Base-by-base conservation (phyloP, 2,113 vertebrate genomes). In the Osmerus mordax region DNA sequence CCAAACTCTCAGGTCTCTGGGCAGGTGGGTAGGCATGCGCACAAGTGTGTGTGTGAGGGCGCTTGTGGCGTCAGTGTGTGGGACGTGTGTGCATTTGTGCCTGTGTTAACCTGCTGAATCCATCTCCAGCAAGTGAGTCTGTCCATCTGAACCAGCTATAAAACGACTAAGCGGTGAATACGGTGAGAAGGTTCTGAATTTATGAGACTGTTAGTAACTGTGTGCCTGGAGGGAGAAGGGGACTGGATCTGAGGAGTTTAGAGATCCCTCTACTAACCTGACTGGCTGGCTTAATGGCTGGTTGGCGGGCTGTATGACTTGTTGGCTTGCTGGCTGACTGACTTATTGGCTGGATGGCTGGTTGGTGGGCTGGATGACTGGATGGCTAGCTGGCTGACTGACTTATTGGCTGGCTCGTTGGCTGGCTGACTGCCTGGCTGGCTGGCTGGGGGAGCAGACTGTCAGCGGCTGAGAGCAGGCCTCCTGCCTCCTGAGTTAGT, bases 1-100 rank as follows among this genome's bases (percentile, higher is more conserved):
- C 55, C 65, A 79, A 61, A 59, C 85, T 78, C 18, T 41, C 76
- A 29, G 76, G 65, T 72, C 76, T 32, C 9, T 25, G 59, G 14
- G 25, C 61, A 63, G 61, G 61, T 63, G 56, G 4, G 56, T 8
- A 59, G 7, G 13, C 56, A 8, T n/a, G 56, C 7, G 7, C 15
- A n/a, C 56, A 59, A 8, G n/a, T 19, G 18, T 19, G 56, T 59
- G n/a, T 59, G 15, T 59, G 56, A n/a, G 23, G 1, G 23, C 2
- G 23, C 23, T 23, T 23, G 56, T 59, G 11, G 56, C n/a, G 56
- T 59, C 56, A 59, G 56, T 59, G 56, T 15, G 4, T 19, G 7
- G n/a, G 62, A 16, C 23, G 23, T 23, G 23, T 23, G 23, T 23
- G 23, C 23, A 23, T 23, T 23, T 23, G 23, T 23, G 23, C 23